A percentile compares a stretch with the other conserved stretches of the same genome.
Conservation (phyloP, 2,888 invertebrate genomes). For the Microctonus aethiopoides region DNA sequence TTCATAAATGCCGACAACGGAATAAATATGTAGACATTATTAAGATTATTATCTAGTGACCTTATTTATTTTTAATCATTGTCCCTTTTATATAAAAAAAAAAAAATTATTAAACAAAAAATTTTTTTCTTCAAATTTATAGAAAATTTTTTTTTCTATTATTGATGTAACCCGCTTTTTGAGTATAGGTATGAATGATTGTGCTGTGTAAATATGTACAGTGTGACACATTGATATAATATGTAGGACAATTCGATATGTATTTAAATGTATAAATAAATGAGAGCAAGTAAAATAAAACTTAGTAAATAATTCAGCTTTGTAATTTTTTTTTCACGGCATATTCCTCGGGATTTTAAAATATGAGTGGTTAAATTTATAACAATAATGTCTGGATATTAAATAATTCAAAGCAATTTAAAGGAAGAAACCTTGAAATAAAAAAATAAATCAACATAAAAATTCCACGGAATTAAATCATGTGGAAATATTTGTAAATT, state of each 20-base stretch:
- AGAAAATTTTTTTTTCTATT: too few species aligned
- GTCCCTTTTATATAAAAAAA: too few species aligned
- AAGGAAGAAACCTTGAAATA: slow-evolving; percentile 10
- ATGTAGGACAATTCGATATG: too few species aligned
- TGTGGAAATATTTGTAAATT: slow-evolving; percentile 33
- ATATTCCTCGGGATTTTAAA: slow-evolving; percentile 13
- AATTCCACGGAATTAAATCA: slow-evolving; percentile 20
- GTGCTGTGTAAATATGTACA: too few species aligned
- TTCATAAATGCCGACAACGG: too few species aligned
- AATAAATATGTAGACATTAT: background rate
- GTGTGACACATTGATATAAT: background rate
- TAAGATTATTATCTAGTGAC: background rate
- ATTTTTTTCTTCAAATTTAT: too few species aligned
- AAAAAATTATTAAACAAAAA: too few species aligned
- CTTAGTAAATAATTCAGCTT: too few species aligned
- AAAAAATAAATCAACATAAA: slow-evolving; percentile 1
- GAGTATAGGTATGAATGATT: too few species aligned
- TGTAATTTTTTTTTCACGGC: background rate
- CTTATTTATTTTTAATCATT: background rate
- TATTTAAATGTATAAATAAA: too few species aligned
- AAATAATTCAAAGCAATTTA: slow-evolving; percentile 29
- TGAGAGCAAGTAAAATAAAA: background rate
- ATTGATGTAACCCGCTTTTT: too few species aligned
- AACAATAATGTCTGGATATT: too few species aligned
- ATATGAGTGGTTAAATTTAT: slow-evolving; percentile 21